A percentile compares a stretch with the other conserved stretches of the same genome.
Evolutionary conservation across 2,797 vertebrate genomes (phyloP).

Genomic region (Melanotaenia trifasciata): DNA sequence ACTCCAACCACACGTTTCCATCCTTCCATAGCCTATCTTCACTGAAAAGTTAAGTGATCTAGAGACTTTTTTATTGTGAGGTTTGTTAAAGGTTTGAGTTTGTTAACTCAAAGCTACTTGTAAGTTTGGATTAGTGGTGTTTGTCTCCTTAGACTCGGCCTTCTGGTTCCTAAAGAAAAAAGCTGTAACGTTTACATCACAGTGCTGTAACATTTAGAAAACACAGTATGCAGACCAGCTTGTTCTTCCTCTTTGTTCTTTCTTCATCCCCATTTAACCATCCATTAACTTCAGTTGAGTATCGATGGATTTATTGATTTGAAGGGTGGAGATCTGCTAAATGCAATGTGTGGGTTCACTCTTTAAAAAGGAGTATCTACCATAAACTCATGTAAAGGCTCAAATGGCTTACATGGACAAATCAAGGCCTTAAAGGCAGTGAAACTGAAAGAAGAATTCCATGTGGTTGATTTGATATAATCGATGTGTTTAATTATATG

Average conservation of each 20-base stretch:
- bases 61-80: no score
- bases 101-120: no score
- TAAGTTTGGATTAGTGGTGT: background rate
- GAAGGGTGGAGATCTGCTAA: constrained; percentile 9
- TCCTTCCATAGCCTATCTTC: no score
- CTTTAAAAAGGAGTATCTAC: background rate
- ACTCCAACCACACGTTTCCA: no score
- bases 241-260: constrained; percentile 4
- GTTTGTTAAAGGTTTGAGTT: no score
- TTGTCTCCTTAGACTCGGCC: background rate
- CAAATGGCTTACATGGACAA: background rate
- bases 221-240: background rate
- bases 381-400: constrained; percentile 1
- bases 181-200: background rate
- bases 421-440: background rate
- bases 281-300: constrained; percentile 12
- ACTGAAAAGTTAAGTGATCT: no score
- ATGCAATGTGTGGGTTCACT: background rate
- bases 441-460: background rate
- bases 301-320: constrained; percentile 19
- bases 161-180: constrained; percentile 7
- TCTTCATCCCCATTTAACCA: background rate
- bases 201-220: background rate
- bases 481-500: background rate
- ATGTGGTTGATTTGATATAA: background rate